Evolutionary conservation across 2,797 vertebrate genomes (phyloP).

Genomic region (Poeciliopsis turneri): DNA sequence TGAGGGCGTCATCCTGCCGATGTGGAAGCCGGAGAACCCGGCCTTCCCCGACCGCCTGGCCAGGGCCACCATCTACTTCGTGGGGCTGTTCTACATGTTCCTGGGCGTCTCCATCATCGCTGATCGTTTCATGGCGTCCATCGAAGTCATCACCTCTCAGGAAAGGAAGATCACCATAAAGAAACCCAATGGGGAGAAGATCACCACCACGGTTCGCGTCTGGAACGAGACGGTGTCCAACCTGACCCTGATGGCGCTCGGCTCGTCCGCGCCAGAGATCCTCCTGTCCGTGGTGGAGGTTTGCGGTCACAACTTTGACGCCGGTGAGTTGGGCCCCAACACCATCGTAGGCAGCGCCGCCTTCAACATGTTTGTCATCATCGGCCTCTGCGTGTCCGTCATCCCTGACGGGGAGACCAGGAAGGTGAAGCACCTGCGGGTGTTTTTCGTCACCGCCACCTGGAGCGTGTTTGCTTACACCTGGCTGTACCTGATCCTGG

Average conservation of each 20-base stretch:
- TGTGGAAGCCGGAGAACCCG: conserved; percentile 90
- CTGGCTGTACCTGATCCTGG: conserved; percentile 97
- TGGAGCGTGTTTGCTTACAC: conserved; percentile 98
- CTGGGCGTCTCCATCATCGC: conserved; percentile 97
- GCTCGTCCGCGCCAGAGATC: conserved; percentile 95
- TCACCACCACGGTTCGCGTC: conserved; percentile 91
- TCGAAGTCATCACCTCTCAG: conserved; percentile 98
- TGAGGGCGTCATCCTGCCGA: conserved; percentile 90
- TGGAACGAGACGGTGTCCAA: conserved; percentile 99
- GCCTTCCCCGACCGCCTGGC: conserved; percentile 90
- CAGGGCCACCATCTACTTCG: conserved; percentile 93
- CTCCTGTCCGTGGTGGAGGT: conserved; percentile 96
- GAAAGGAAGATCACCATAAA: conserved; percentile 93
- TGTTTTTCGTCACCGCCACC: conserved; percentile 94
- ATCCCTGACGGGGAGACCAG: conserved; percentile 92
- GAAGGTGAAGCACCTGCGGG: conserved; percentile 93
- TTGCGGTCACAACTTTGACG: conserved; percentile 91
- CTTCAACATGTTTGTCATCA: conserved; percentile 99
- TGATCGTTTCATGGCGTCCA: conserved; percentile 98
- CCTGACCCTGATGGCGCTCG: conserved; percentile 95
- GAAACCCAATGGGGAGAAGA: conserved; percentile 91
- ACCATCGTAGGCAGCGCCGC: conserved; percentile 97
- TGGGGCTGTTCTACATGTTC: conserved; percentile 94
- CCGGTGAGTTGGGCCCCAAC: conserved; percentile 93
- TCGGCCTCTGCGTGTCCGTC: conserved; percentile 93